Percentiles rank a stretch among this genome's conserved stretches.
Conservation (phyloP, 2,113 vertebrate species). For the Phyllostomus hastatus region DNA sequence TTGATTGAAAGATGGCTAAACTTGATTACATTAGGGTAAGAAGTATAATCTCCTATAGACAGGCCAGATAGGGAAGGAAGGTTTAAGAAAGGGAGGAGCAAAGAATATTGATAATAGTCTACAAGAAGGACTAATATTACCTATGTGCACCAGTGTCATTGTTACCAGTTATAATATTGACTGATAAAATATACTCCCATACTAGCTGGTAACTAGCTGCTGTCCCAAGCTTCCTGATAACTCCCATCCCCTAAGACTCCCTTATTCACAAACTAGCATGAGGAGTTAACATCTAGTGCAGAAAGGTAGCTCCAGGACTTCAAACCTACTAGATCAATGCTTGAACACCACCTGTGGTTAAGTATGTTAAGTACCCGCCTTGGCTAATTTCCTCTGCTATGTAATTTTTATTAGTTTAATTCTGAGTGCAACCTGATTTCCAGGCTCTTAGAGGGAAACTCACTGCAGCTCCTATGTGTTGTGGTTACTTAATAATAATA, state of each 20-base stretch:
- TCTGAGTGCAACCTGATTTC: not conserved
- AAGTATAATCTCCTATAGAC: not conserved
- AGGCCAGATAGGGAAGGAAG: not conserved
- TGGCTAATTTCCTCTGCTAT: not conserved
- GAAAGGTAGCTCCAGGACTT: not conserved
- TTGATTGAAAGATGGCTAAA: not conserved
- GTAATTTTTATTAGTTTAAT: conserved; percentile 31
- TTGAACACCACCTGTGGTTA: not conserved
- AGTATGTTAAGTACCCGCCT: not conserved
- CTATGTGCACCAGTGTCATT: not conserved
- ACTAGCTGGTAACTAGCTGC: not conserved
- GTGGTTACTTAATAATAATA: not conserved
- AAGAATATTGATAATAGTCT: not conserved
- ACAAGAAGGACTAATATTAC: not conserved
- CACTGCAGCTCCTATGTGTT: not conserved
- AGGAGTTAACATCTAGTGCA: not conserved
- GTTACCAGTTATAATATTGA: not conserved
- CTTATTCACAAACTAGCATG: not conserved
- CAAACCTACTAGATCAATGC: not conserved
- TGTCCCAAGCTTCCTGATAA: not conserved
- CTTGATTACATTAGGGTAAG: not conserved
- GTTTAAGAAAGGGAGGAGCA: not conserved
- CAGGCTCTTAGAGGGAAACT: not conserved
- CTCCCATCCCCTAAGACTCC: not conserved
- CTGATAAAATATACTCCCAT: not conserved